phyloP scores from a whole-genome alignment of 35 echinoderm and acorn worm genomes.

The Ophiothrix spiculata region DNA sequence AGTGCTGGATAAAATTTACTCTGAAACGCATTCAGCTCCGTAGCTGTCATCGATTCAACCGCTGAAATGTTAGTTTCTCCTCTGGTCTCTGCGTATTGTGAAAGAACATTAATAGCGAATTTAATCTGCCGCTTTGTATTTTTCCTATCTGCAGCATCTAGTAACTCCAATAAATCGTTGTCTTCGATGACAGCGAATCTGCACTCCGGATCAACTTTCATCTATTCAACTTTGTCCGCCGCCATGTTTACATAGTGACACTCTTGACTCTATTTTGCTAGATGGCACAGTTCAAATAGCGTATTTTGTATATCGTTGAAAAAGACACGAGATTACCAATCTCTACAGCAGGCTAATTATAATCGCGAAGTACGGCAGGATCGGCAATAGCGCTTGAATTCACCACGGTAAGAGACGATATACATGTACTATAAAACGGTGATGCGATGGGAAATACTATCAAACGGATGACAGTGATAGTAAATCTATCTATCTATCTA shows the following conservation, averaged over 20 bases:
- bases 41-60: background rate
- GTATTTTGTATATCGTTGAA: no score
- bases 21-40: slow-evolving; percentile 10
- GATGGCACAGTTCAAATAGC: no score
- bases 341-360: no score
- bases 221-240: background rate
- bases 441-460: no score
- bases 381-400: no score
- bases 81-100: slow-evolving; percentile 10
- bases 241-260: slow-evolving; percentile 20
- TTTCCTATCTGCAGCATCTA: slow-evolving; percentile 3
- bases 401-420: no score
- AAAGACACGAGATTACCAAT: no score
- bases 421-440: no score
- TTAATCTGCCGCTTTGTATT: slow-evolving; percentile 43
- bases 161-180: background rate
- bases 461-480: background rate
- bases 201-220: background rate
- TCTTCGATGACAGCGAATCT: background rate
- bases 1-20: slow-evolving; percentile 25
- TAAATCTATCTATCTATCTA: no score
- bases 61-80: background rate
- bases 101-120: slow-evolving; percentile 16
- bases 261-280: no score
- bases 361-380: no score